A percentile compares a stretch with the other conserved stretches of the same genome.
These are phyloP conservation scores for Fragum fragum DNA, from an alignment of 2,888 invertebrate genomes.

Conservation along the genomic window DNA sequence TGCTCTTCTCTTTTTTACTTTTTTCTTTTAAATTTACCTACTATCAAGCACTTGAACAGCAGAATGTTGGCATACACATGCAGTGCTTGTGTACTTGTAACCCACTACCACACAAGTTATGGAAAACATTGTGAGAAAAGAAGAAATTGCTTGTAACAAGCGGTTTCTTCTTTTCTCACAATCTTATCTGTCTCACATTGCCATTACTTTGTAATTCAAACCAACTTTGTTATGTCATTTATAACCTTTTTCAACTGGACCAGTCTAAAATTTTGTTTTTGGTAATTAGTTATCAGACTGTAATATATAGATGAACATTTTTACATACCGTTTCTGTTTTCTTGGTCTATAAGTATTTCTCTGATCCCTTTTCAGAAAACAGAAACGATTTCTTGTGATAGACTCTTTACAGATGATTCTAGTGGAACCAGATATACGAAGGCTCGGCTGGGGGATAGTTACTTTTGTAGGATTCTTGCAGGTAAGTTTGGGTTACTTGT, in stretches of 20 bases:
- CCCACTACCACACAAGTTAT: too few relatives aligned
- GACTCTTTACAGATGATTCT: slow-evolving; percentile 97
- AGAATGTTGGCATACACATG: too few relatives aligned
- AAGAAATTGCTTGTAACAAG: not conserved
- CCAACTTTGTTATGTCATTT: too few relatives aligned
- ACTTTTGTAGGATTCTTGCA: slow-evolving; percentile 97
- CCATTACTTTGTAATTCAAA: too few relatives aligned
- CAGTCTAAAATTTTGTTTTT: too few relatives aligned
- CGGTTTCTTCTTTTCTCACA: not conserved
- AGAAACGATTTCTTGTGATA: slow-evolving; percentile 98
- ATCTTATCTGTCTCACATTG: not conserved
- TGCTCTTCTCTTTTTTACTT: too few relatives aligned
- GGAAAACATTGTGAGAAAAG: slow-evolving; percentile 6
- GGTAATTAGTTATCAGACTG: too few relatives aligned
- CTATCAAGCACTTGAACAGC: too few relatives aligned
- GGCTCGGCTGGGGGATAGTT: slow-evolving; percentile 99
- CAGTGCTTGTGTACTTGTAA: too few relatives aligned
- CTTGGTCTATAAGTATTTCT: too few relatives aligned
- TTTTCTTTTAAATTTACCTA: too few relatives aligned
- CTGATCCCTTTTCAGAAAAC: slow-evolving; percentile 84
- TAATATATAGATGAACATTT: not conserved
- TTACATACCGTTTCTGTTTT: not conserved
- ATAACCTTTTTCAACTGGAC: not conserved
- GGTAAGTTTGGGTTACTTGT: slow-evolving; percentile 84
- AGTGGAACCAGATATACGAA: slow-evolving; percentile 98